Evolutionary conservation across 2,797 vertebrate genomes (phyloP).

Genomic region (Pangasius macronema): DNA sequence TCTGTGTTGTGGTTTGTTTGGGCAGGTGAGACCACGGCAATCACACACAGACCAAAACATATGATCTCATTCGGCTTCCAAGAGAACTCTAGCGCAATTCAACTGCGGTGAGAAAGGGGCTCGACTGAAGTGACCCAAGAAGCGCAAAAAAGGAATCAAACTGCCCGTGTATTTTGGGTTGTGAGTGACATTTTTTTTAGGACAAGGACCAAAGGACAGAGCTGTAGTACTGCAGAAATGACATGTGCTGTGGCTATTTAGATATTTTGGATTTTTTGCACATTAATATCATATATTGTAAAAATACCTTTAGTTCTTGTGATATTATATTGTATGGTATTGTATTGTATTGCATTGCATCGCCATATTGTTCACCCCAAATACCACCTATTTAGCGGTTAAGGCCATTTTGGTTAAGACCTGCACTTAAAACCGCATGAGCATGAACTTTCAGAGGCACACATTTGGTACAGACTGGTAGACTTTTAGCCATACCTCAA

Average conservation of each 20-base stretch:
- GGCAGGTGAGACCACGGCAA: neutral
- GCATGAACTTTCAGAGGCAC: neutral
- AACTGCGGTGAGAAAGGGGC: neutral
- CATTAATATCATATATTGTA: neutral
- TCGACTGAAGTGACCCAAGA: neutral
- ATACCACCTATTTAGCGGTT: neutral
- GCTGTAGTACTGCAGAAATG: neutral
- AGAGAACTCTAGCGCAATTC: neutral
- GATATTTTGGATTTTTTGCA: neutral
- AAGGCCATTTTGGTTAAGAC: neutral
- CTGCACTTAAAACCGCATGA: neutral
- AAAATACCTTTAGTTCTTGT: neutral
- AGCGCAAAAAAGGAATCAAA: neutral
- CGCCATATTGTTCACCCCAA: neutral
- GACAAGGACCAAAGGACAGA: neutral
- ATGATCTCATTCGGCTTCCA: neutral
- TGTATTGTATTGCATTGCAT: neutral
- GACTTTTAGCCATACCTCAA: neutral
- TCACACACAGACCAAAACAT: neutral
- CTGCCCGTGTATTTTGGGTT: neutral
- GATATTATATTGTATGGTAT: neutral
- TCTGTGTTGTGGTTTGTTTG: neutral
- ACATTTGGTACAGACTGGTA: neutral
- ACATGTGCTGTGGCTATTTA: neutral
- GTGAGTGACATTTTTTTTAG: neutral